phyloP scores from a whole-genome alignment of 2,888 invertebrate species.

The Drosophila melanocephala region DNA sequence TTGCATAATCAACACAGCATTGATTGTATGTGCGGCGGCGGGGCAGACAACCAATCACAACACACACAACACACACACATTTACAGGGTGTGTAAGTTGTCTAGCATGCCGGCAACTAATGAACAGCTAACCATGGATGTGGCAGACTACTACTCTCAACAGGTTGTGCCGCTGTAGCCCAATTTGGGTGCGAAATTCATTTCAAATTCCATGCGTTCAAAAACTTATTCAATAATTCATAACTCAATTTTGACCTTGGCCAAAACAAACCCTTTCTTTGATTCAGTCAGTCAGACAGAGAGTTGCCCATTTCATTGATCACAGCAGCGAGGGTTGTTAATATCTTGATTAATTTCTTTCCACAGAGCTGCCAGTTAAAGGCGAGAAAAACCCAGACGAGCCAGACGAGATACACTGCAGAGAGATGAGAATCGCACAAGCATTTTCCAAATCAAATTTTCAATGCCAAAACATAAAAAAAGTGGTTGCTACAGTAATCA shows the following conservation, averaged over 20 bases:
- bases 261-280: conserved; percentile 49
- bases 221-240: conserved; percentile 75
- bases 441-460: conserved; percentile 78
- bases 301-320: conserved; percentile 32
- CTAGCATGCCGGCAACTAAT: conserved; percentile 39
- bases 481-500: conserved; percentile 7
- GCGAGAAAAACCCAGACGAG: conserved; percentile 40
- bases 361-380: conserved; percentile 45
- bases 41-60: conserved; percentile 49
- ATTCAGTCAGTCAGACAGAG: background rate
- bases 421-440: conserved; percentile 40
- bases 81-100: background rate
- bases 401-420: conserved; percentile 20
- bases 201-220: conserved; percentile 61
- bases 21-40: conserved; percentile 50
- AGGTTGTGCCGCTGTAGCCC: conserved; percentile 12
- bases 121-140: conserved; percentile 35
- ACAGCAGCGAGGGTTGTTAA: conserved; percentile 66
- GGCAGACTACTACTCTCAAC: conserved; percentile 19
- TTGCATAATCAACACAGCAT: conserved; percentile 62
- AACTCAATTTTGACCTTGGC: conserved; percentile 70
- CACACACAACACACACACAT: conserved; percentile 31
- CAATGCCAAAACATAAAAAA: conserved; percentile 34
- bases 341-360: conserved; percentile 76
- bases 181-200: conserved; percentile 38